Conservation (phyloP, 2,888 invertebrate genomes). For the Halocaridina rubra region DNA sequence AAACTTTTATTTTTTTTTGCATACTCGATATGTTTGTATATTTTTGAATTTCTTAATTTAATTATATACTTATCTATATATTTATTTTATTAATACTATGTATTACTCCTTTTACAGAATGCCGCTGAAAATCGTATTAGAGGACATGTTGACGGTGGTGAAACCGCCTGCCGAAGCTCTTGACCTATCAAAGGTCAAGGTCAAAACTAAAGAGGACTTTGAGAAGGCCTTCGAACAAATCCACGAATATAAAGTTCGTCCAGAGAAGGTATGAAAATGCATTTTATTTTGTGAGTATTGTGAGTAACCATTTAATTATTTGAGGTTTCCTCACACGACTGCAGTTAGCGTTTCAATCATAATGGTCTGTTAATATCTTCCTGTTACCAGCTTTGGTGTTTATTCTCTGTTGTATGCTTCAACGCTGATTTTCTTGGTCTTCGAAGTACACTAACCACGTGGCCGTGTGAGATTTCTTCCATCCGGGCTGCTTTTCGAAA, state of each 20-base stretch:
- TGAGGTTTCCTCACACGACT: too few species aligned
- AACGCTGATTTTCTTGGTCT: too few species aligned
- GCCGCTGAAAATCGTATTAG: slow-evolving; percentile 81
- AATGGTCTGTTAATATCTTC: too few species aligned
- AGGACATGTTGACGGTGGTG: slow-evolving; percentile 86
- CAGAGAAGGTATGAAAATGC: slow-evolving; percentile 77
- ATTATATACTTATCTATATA: too few species aligned
- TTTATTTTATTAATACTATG: too few species aligned
- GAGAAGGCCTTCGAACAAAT: slow-evolving; percentile 85
- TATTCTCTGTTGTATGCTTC: too few species aligned
- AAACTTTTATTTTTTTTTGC: too few species aligned
- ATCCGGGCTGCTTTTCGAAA: not conserved
- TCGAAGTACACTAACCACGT: not conserved
- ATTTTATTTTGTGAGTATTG: too few species aligned
- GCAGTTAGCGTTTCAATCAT: too few species aligned
- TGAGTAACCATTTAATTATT: too few species aligned
- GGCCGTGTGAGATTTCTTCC: not conserved
- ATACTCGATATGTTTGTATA: not conserved
- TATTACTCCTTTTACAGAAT: slow-evolving; percentile 66
- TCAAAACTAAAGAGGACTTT: slow-evolving; percentile 84
- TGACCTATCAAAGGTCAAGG: slow-evolving; percentile 83
- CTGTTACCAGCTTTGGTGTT: too few species aligned
- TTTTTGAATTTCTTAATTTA: too few species aligned
- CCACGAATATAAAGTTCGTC: slow-evolving; percentile 89
- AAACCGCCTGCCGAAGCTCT: slow-evolving; percentile 82